A percentile compares a stretch with the other conserved stretches of the same genome.
phyloP scores from a whole-genome alignment of 2,113 vertebrate species.

The Onychostoma macrolepis region DNA sequence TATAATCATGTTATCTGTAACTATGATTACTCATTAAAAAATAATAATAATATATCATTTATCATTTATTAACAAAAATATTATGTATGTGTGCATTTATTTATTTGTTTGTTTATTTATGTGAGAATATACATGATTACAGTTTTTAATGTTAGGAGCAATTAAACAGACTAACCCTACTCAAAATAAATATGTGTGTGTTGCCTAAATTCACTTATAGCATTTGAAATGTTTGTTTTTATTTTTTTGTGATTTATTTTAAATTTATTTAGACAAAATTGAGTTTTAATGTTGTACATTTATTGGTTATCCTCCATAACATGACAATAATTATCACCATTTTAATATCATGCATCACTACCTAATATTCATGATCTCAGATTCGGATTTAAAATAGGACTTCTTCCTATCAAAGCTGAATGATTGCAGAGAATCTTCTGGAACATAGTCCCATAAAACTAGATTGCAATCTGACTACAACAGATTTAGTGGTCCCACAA shows the following conservation, averaged over 20 bases:
- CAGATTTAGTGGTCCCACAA: slow-evolving; percentile 31
- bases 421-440: background rate
- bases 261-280: background rate
- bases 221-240: background rate
- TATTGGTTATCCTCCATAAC: background rate
- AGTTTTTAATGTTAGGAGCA: too few species aligned
- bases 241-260: background rate
- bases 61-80: too few species aligned
- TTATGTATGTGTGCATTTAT: too few species aligned
- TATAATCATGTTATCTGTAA: background rate
- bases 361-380: background rate
- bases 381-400: background rate
- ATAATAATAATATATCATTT: too few species aligned
- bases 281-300: background rate
- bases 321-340: background rate
- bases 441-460: slow-evolving; percentile 18
- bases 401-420: background rate
- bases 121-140: too few species aligned
- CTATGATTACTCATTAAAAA: background rate
- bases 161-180: too few species aligned
- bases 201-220: background rate
- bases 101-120: too few species aligned
- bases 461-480: slow-evolving; percentile 15
- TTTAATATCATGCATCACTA: background rate
- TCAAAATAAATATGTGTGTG: background rate